Evolutionary conservation across 2,888 invertebrate genomes (phyloP).

Genomic region (Sturmia bella): DNA sequence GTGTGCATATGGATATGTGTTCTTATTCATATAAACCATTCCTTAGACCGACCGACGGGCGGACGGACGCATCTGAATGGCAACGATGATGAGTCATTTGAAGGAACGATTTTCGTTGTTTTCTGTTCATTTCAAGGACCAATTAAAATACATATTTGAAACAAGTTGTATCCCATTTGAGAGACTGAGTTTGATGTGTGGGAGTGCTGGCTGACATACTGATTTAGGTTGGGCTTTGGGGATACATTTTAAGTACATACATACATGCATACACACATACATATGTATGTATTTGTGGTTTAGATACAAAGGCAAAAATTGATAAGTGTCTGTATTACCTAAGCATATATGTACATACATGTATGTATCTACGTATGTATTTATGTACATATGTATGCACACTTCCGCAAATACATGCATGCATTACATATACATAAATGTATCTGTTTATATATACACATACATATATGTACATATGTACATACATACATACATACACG

Average conservation of each 20-base stretch:
- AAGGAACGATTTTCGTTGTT: slow-evolving; percentile 58
- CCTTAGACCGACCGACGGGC: no score
- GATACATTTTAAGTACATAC: slow-evolving; percentile 21
- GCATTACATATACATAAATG: background rate
- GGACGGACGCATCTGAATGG: slow-evolving; percentile 47
- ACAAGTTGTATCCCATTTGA: slow-evolving; percentile 16
- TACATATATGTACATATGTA: background rate
- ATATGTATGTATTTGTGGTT: slow-evolving; percentile 14
- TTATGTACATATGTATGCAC: slow-evolving; percentile 8
- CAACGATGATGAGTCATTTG: slow-evolving; percentile 60
- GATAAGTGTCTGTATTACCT: slow-evolving; percentile 40
- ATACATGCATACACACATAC: no score
- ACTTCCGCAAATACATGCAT: background rate
- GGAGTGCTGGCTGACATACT: slow-evolving; percentile 48
- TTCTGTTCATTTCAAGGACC: slow-evolving; percentile 25
- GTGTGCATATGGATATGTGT: no score
- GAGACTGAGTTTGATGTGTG: slow-evolving; percentile 46
- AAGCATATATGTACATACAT: slow-evolving; percentile 14
- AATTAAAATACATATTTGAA: background rate
- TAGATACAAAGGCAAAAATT: slow-evolving; percentile 44
- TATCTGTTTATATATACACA: background rate
- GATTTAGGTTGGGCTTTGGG: slow-evolving; percentile 48
- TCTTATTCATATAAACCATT: no score
- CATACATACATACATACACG: background rate
- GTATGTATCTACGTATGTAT: background rate